Base-by-base conservation (phyloP, 2,113 vertebrate genomes). In the Pelusios castaneus region DNA sequence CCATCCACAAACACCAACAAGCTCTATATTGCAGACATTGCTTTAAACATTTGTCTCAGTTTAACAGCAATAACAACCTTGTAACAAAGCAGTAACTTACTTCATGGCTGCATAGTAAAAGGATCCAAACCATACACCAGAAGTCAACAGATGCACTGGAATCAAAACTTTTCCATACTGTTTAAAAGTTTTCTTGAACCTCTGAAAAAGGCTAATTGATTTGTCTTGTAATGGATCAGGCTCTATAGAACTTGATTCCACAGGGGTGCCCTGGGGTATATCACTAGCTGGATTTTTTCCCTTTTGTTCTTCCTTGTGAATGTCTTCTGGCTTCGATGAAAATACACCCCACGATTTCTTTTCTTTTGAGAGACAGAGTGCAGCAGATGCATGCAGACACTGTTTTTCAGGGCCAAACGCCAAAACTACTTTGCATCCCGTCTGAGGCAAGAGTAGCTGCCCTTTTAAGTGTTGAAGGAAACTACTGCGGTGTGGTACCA, bases 81-180 rank as follows among this genome's bases (percentile, higher is more conserved):
- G 90, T 81, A 96, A 95, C 47, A 89, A 82, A 95, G 10, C 51
- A 94, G 1, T 80, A 93, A 98, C 99, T 99, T 98, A 99, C 99
- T 99, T 99, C 97, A 99, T 99, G 93, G 99, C 98, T 97, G 99
- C 99, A 85, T 99, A 99, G 95, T 99, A 99, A 98, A 99, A 99
- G 34, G 98, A 97, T 94, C 99, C 99, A 95, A 99, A 99, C 99
- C 99, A 99, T 67, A 99, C 52, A 17, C 98, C 98, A 89, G 99
- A 99, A 24, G 99, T 99, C 92, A 99, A 12, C 81, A 99, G 97
- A 93, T 99, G 99, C 24, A 99, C 98, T 6, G 99, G 99, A 95
- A 99, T 99, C 98, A 99, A 97, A 91, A 99, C 99, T 98, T 99
- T 99, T 86, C 99, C 99, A 58, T 99, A 99, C 85, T 99, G 99